Evolutionary conservation across 35 echinoderm and acorn worm genomes (phyloP).

Genomic region (Ophioderma brevispina): DNA sequence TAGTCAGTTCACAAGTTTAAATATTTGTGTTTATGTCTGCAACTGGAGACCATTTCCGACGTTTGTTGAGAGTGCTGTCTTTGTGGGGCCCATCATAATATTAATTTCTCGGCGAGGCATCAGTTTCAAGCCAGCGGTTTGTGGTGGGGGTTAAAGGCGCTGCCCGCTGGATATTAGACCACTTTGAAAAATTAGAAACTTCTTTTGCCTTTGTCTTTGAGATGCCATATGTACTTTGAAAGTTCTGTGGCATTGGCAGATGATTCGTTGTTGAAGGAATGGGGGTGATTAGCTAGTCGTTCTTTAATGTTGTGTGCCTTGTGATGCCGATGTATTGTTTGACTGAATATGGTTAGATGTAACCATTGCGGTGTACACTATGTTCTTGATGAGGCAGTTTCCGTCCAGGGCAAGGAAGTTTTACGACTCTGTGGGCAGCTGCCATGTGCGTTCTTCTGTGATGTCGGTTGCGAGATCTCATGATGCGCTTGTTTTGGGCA

Average conservation of each 20-base stretch:
- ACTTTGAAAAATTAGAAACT: neutral
- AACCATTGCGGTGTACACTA: neutral
- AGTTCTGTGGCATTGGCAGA: neutral
- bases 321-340: neutral
- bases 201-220: neutral
- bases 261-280: neutral
- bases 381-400: neutral
- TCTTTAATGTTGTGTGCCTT: neutral
- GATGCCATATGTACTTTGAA: neutral
- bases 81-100: too few relatives aligned
- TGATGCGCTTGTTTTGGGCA: neutral
- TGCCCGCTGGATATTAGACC: neutral
- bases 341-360: neutral
- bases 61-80: too few relatives aligned
- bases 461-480: neutral
- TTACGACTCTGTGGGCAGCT: neutral
- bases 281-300: neutral
- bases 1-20: too few relatives aligned
- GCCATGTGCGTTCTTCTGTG: neutral
- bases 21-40: too few relatives aligned
- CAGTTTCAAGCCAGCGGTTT: conserved; percentile 7
- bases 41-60: too few relatives aligned
- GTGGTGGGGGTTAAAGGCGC: neutral
- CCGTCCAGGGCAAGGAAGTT: neutral
- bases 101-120: neutral